These are phyloP conservation scores for Platalea minor DNA, from an alignment of 2,797 vertebrate species.

Conservation along the genomic window DNA sequence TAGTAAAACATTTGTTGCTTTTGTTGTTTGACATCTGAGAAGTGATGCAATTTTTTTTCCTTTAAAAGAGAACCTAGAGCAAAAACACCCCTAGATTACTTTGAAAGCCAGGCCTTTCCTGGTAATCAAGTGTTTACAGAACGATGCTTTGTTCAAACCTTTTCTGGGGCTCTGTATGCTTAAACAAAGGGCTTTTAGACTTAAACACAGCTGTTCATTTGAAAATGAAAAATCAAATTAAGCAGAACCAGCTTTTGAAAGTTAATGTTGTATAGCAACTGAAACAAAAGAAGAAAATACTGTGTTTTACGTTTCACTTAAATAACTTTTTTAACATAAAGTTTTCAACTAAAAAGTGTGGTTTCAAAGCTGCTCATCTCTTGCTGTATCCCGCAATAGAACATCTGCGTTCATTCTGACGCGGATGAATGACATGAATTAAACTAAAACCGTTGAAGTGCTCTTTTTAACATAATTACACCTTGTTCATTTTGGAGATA, in stretches of 20 bases:
- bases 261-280: slow-evolving; percentile 71
- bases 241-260: slow-evolving; percentile 78
- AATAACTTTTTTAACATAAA: slow-evolving; percentile 76
- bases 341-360: slow-evolving; percentile 67
- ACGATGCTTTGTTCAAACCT: slow-evolving; percentile 74
- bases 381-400: slow-evolving; percentile 64
- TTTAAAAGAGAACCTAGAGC: slow-evolving; percentile 35
- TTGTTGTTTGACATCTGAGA: slow-evolving; percentile 43
- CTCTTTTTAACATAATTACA: slow-evolving; percentile 80
- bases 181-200: slow-evolving; percentile 80
- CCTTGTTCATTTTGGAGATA: slow-evolving; percentile 76
- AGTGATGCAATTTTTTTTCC: slow-evolving; percentile 7
- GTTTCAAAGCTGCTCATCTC: slow-evolving; percentile 71
- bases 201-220: slow-evolving; percentile 83
- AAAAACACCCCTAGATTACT: slow-evolving; percentile 24
- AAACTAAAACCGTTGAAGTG: slow-evolving; percentile 59
- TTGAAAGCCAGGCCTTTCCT: slow-evolving; percentile 70
- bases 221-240: slow-evolving; percentile 80
- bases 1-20: slow-evolving; percentile 16
- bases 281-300: slow-evolving; percentile 76
- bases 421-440: slow-evolving; percentile 76
- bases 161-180: slow-evolving; percentile 73
- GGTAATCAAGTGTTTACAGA: slow-evolving; percentile 78
- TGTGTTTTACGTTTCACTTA: slow-evolving; percentile 74
- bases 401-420: slow-evolving; percentile 79